Conservation (phyloP, 2,797 vertebrate genomes). For the Hippocampus kuda region DNA sequence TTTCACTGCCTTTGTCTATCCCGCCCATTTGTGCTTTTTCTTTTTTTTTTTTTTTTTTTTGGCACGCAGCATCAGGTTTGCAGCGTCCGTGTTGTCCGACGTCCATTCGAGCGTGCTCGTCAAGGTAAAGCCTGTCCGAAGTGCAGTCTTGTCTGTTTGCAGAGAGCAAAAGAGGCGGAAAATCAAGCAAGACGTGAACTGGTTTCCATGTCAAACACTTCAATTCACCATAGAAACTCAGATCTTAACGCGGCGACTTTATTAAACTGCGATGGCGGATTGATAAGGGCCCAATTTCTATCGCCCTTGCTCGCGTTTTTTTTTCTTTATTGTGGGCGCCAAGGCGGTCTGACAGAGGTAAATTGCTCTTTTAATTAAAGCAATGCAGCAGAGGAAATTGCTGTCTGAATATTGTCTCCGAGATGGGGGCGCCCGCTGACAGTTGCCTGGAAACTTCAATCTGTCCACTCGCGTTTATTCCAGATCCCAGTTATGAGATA, state of each 20-base stretch:
- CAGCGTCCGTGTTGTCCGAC: conserved; percentile 67
- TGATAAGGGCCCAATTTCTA: conserved; percentile 82
- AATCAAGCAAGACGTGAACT: conserved; percentile 76
- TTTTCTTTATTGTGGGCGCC: conserved; percentile 72
- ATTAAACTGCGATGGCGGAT: conserved; percentile 90
- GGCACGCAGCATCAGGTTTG: conserved; percentile 3
- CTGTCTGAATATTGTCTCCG: conserved; percentile 83
- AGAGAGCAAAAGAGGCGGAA: conserved; percentile 85
- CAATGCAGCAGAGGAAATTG: conserved; percentile 92
- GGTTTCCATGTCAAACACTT: conserved; percentile 79
- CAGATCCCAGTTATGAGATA: conserved; percentile 81
- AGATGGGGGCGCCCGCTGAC: conserved; percentile 70
- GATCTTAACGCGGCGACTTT: conserved; percentile 84
- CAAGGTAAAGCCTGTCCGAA: conserved; percentile 68
- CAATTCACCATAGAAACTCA: conserved; percentile 83
- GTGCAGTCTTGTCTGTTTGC: conserved; percentile 77
- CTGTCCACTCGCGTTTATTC: conserved; percentile 75
- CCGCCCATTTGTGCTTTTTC: not conserved
- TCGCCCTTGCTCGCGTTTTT: conserved; percentile 32
- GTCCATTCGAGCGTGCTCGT: conserved; percentile 55
- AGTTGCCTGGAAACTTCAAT: conserved; percentile 88
- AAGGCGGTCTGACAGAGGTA: conserved; percentile 77
- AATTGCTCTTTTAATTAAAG: conserved; percentile 97
- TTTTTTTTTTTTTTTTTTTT: not conserved
- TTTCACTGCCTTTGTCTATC: not conserved